Base-by-base conservation (phyloP, 2,113 vertebrate genomes). In the Vulpes ferrilata region DNA sequence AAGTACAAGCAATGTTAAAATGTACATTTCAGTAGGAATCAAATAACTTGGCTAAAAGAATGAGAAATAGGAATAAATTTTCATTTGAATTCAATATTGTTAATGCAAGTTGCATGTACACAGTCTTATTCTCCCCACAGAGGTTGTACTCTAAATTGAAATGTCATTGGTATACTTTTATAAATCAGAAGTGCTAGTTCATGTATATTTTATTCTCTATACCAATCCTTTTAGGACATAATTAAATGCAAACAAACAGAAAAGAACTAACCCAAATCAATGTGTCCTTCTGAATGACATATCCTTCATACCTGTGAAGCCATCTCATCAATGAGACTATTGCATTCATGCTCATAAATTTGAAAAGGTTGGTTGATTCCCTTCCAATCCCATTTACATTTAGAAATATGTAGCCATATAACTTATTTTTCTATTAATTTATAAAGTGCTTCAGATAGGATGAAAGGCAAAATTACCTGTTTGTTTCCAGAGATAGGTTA, bases 221-320 rank as follows among this genome's bases (percentile, higher is more conserved):
- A 86, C 90, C 86, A 96, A 84, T 3, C 3, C 71, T 98, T 98
- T 97, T 97, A 93, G 76, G 88, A 19, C 79, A 97, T 97, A 97
- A 97, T 98, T 97, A 98, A 97, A 97, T 97, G 98, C 96, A 98
- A 98, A 98, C 96, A 97, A 97, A 97, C 92, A 96, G 94, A 97
- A 97, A 97, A 96, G 95, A 95, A 92, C 97, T 97, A 95, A 86
- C 79, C 97, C 67, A 86, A 97, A 98, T 97, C 98, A 97, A 91
- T 95, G 95, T 98, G 98, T 97, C 93, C 97, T 98, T 98, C 98
- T 93, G 78, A 98, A 98, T 3, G 43, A 96, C 96, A 95, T 38
- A 92, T 73, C 84, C 80, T 98, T 97, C 95, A 87, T 96, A 96
- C 94, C 94, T 98, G 95, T 67, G 89, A 96, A 95, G 95, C 90